Base-by-base conservation (phyloP, 2,113 vertebrate species). In the Nothocercus nigrocapillus region DNA sequence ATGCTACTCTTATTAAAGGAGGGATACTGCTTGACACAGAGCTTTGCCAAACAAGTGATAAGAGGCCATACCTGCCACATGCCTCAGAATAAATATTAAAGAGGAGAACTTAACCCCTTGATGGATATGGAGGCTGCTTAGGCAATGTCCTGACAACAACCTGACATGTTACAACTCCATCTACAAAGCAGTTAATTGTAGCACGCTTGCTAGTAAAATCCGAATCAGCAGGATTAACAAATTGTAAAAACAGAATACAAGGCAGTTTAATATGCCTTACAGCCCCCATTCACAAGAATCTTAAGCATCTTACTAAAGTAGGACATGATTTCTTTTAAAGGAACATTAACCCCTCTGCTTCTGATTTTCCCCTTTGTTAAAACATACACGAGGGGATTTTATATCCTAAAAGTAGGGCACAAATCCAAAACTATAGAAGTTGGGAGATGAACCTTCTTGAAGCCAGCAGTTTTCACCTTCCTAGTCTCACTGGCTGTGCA, bases 271-370 rank as follows among this genome's bases (percentile, higher is more conserved):
- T 64, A 75, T 91, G 85, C 89, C 91, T 92, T 89, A 88, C 56
- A 96, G 87, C 73, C 76, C 80, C 76, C 91, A 93, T 95, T 96
- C 92, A 97, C 69, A 82, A 96, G 88, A 96, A 96, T 86, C 61
- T 85, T 96, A 96, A 96, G 96, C 93, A 96, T 72, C 79, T 97
- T 96, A 97, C 75, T 86, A 30, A 97, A 97, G 72, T 91, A 93
- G 96, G 94, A 76, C 80, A 90, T 54, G 47, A n/a, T 91, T 92
- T 74, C 84, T 88, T 92, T 95, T 81, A 94, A 92, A 85, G 89
- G 24, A 97, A 91, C 53, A 85, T 95, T 96, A 90, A 88, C 40
- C 47, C 63, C 70, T 97, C 94, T 95, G 90, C 91, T 95, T 72
- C 70, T 30, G 19, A 90, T 87, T 97, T 94, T 32, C 54, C 54